A percentile compares a stretch with the other conserved stretches of the same genome.
Conservation (phyloP, 2,888 invertebrate species). For the Gari tellinella region DNA sequence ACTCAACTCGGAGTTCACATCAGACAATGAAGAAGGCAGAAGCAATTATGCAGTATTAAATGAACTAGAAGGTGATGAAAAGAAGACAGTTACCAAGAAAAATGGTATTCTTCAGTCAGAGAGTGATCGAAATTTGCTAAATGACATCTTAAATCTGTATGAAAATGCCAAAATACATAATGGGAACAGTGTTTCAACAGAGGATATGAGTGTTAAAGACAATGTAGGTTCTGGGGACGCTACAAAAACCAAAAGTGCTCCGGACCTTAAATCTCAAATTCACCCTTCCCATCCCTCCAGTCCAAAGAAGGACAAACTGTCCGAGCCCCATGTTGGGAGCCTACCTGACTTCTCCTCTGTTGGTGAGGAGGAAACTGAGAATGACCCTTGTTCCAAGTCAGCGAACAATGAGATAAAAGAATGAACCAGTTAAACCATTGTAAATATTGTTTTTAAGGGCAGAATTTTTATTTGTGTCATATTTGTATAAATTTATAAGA, state of each 20-base stretch:
- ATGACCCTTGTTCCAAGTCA: conserved; percentile 28
- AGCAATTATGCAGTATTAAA: conserved; percentile 49
- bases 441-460: neutral
- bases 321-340: conserved; percentile 46
- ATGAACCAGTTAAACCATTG: neutral
- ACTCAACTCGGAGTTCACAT: conserved; percentile 62
- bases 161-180: conserved; percentile 20
- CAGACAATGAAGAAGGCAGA: conserved; percentile 56
- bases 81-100: conserved; percentile 12
- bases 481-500: too few species aligned
- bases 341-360: conserved; percentile 37
- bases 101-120: conserved; percentile 33
- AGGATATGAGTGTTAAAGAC: conserved; percentile 16
- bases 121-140: conserved; percentile 63
- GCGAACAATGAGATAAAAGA: conserved; percentile 4
- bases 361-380: conserved; percentile 31
- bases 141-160: conserved; percentile 52
- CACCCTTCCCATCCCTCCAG: conserved; percentile 11
- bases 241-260: conserved; percentile 45
- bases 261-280: conserved; percentile 33
- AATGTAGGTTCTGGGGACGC: conserved; percentile 10
- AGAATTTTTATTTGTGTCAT: neutral
- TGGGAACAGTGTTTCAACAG: conserved; percentile 20
- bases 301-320: conserved; percentile 26
- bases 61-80: conserved; percentile 41